Evolutionary conservation across 2,113 vertebrate genomes (phyloP).

Genomic region (Chionis minor): DNA sequence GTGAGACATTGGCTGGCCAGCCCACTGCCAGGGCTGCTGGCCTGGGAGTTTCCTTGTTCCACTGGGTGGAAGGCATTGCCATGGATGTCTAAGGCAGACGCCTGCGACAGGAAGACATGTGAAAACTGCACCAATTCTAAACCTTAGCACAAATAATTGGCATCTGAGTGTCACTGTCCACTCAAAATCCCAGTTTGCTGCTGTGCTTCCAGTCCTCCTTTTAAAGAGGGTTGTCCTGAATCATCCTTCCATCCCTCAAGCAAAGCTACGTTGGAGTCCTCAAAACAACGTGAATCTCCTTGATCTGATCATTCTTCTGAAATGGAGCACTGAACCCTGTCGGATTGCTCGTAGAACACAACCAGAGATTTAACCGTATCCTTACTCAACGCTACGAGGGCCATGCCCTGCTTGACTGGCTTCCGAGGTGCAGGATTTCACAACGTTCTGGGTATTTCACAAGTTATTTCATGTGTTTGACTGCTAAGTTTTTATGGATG

Average conservation of each 20-base stretch:
- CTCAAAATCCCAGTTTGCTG: neutral
- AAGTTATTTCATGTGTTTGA: neutral
- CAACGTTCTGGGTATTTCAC: neutral
- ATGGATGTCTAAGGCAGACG: neutral
- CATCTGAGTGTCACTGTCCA: neutral
- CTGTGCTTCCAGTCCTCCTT: neutral
- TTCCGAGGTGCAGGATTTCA: neutral
- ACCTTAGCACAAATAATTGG: neutral
- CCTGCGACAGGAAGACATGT: neutral
- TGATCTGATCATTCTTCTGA: neutral
- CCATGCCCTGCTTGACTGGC: neutral
- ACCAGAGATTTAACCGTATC: neutral
- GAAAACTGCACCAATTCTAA: neutral
- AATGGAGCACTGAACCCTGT: neutral
- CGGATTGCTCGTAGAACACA: neutral
- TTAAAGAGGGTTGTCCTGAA: neutral
- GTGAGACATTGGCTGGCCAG: neutral
- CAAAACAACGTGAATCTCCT: neutral
- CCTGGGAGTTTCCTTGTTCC: neutral
- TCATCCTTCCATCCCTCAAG: neutral
- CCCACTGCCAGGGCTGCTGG: accelerated
- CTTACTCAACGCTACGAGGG: neutral
- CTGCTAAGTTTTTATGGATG: neutral
- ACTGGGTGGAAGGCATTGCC: neutral
- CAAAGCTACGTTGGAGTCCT: neutral